phyloP scores from a whole-genome alignment of 2,797 vertebrate species.

The Hydrocynus forskahlii region DNA sequence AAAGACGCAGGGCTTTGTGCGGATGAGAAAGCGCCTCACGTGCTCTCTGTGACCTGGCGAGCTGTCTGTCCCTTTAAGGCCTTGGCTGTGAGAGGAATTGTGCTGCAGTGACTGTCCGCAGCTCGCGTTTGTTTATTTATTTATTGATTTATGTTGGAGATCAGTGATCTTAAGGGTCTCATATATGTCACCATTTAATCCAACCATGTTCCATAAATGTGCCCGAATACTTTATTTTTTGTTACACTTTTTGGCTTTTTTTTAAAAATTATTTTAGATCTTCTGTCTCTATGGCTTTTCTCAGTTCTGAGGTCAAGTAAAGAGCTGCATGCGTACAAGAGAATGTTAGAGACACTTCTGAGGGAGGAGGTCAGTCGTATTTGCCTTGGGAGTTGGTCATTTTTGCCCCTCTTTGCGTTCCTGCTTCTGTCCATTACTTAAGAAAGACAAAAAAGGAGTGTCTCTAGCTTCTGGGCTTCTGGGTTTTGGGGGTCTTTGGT shows the following conservation, averaged over 20 bases:
- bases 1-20: slow-evolving; percentile 57
- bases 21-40: slow-evolving; percentile 33
- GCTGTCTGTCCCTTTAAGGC: slow-evolving; percentile 33
- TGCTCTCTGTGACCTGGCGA: slow-evolving; percentile 58
- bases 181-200: slow-evolving; percentile 40
- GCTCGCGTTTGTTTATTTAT: background rate
- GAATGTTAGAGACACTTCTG: slow-evolving; percentile 46
- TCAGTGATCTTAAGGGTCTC: slow-evolving; percentile 32
- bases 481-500: background rate
- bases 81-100: slow-evolving; percentile 39
- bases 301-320: slow-evolving; percentile 54
- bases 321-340: slow-evolving; percentile 61
- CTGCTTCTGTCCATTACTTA: slow-evolving; percentile 56
- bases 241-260: slow-evolving; percentile 9
- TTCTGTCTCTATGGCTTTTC: slow-evolving; percentile 35
- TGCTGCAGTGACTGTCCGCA: slow-evolving; percentile 37
- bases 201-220: slow-evolving; percentile 32
- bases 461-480: slow-evolving; percentile 30
- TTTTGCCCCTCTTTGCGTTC: slow-evolving; percentile 48
- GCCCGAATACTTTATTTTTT: slow-evolving; percentile 28
- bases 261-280: slow-evolving; percentile 30
- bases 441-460: slow-evolving; percentile 54
- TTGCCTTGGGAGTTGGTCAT: slow-evolving; percentile 62
- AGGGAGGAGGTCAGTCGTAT: slow-evolving; percentile 53
- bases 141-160: too few species aligned